Percentiles rank a stretch among this genome's conserved stretches.
phyloP scores from a whole-genome alignment of 1,140 invertebrate genomes.

The Zaprionus kolodkinae region DNA sequence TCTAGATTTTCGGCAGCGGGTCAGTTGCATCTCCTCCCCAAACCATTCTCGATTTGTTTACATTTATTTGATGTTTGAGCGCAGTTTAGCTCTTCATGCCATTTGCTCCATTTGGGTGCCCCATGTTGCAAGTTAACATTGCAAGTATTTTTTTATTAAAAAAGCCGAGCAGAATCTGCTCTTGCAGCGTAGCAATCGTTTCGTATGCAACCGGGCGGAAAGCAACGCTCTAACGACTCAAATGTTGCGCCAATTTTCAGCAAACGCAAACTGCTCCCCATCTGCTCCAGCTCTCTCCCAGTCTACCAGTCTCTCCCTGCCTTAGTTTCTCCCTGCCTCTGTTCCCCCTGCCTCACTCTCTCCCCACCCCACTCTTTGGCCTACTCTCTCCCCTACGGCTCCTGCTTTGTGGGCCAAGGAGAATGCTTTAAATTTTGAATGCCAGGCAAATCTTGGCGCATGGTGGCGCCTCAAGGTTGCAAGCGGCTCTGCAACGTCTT shows the following conservation, averaged over 20 bases:
- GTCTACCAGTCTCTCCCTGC: background rate
- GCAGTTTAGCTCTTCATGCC: slow-evolving; percentile 27
- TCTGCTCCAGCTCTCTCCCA: background rate
- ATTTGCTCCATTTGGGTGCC: slow-evolving; percentile 20
- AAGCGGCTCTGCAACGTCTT: background rate
- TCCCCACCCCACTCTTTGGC: background rate
- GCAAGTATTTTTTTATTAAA: slow-evolving; percentile 31
- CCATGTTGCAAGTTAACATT: slow-evolving; percentile 3
- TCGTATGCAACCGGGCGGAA: slow-evolving; percentile 56
- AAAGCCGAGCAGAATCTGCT: slow-evolving; percentile 29
- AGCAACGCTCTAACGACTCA: slow-evolving; percentile 37
- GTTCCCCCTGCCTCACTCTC: background rate
- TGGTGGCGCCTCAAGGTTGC: slow-evolving; percentile 21
- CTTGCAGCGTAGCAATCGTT: slow-evolving; percentile 25
- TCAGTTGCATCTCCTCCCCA: background rate
- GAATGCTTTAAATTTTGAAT: slow-evolving; percentile 35
- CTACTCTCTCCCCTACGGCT: background rate
- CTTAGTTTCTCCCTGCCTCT: background rate
- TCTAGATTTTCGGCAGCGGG: background rate
- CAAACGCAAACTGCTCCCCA: slow-evolving; percentile 22
- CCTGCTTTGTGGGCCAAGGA: slow-evolving; percentile 12
- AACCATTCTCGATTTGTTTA: slow-evolving; percentile 27
- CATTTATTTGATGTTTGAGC: slow-evolving; percentile 11
- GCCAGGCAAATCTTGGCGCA: slow-evolving; percentile 47
- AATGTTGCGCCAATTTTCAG: slow-evolving; percentile 52